Base-by-base conservation (phyloP, 2,113 vertebrate genomes). In the Sebastes schlegelii region DNA sequence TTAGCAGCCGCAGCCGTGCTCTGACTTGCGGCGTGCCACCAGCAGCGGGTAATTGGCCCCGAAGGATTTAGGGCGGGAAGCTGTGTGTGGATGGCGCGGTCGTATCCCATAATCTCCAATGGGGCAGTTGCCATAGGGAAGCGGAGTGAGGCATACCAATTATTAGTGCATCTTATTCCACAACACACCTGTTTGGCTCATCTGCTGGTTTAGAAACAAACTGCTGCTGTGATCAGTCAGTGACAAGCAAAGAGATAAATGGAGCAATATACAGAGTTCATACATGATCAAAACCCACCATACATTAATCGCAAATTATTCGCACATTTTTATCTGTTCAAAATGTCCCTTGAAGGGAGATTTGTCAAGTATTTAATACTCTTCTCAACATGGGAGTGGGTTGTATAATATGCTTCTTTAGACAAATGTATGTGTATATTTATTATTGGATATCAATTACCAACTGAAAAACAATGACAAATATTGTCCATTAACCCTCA, bases 21-120 rank as follows among this genome's bases (percentile, higher is more conserved):
- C 77, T 74, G 92, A 96, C 95, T 93, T 95, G 94, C 88, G 89
- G 90, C 84, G 91, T 88, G 90, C 89, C 90, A 90, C 89, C 91
- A 93, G 90, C 89, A 89, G 82, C 12, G 80, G 69, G 21, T 97
- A 97, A 97, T 97, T 97, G 95, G 96, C 91, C 97, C 95, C 96
- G 0, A 68, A 94, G 94, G 95, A 90, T 89, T 83, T 70, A 85
- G 76, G 80, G 58, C 26, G 74, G 88, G 83, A 83, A 65, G 86
- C 82, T 86, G 83, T 77, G 87, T 81, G 84, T 81, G 86, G 88
- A 86, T 88, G 93, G 92, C 49, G 74, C 51, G 16, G 85, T 26
- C 61, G 74, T 89, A 89, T 87, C 90, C 91, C 90, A 89, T 88
- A 91, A 93, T 94, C 93, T 94, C 93, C 88, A 80, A 65, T 85